Evolutionary conservation across 2,888 invertebrate species (phyloP).

Genomic region (Podotricha telesiphe): DNA sequence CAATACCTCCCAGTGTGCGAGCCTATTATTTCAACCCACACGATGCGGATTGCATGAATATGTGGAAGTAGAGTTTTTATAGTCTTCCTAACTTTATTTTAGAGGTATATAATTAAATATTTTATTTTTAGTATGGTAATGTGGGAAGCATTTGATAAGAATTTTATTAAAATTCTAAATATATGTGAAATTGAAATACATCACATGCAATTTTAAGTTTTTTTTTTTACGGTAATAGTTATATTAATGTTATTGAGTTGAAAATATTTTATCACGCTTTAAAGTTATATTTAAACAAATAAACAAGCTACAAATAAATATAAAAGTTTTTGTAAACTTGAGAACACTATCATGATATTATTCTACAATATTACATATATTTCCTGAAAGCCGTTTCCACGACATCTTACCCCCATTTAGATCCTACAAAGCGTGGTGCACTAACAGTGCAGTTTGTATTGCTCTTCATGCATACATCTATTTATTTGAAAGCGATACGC

Average conservation of each 20-base stretch:
- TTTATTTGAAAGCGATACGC: slow-evolving; percentile 64
- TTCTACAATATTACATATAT: slow-evolving; percentile 2
- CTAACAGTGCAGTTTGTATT: slow-evolving; percentile 73
- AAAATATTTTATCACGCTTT: no score
- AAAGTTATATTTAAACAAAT: no score
- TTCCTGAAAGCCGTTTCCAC: slow-evolving; percentile 53
- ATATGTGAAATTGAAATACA: no score
- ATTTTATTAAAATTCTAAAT: no score
- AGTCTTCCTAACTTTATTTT: neutral
- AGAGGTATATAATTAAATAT: neutral
- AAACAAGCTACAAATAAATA: no score
- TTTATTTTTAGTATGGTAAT: neutral
- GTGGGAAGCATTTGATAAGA: neutral
- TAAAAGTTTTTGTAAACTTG: no score
- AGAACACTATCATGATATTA: neutral
- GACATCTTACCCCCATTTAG: slow-evolving; percentile 59
- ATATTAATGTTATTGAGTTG: no score
- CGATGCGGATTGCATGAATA: slow-evolving; percentile 59
- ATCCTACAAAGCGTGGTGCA: slow-evolving; percentile 74
- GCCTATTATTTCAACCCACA: slow-evolving; percentile 83
- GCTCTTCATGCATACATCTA: slow-evolving; percentile 70
- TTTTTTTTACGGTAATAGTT: no score
- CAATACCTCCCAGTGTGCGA: slow-evolving; percentile 83
- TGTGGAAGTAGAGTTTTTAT: slow-evolving; percentile 57
- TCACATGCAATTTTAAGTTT: no score